Evolutionary conservation across 2,888 invertebrate species (phyloP).

Genomic region (Plagodis dolabraria): DNA sequence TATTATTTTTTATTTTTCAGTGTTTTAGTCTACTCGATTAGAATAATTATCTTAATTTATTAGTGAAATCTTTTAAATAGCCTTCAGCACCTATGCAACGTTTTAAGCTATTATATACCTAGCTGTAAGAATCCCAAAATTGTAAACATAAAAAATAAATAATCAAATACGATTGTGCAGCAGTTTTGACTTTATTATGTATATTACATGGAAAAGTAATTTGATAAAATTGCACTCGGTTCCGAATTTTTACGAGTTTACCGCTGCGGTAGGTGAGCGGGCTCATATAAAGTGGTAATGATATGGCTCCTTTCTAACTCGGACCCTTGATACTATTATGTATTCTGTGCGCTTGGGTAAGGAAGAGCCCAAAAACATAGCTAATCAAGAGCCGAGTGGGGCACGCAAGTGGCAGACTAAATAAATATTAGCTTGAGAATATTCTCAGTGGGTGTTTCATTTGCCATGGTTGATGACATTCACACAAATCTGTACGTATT

Average conservation of each 20-base stretch:
- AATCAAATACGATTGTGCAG: neutral
- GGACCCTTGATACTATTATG: constrained; percentile 14
- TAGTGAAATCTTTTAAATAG: too few species aligned
- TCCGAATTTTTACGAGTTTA: constrained; percentile 22
- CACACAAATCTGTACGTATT: constrained; percentile 18
- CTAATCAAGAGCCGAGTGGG: constrained; percentile 26
- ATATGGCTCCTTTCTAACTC: constrained; percentile 25
- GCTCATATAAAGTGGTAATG: constrained; percentile 25
- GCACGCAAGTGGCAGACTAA: constrained; percentile 27
- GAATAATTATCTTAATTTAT: too few species aligned
- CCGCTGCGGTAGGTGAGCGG: constrained; percentile 6
- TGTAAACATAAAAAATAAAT: too few species aligned
- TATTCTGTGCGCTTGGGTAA: constrained; percentile 25
- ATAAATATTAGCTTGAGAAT: constrained; percentile 37
- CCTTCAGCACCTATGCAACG: too few species aligned
- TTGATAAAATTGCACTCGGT: constrained; percentile 13
- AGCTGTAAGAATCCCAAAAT: too few species aligned
- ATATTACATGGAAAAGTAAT: constrained; percentile 8
- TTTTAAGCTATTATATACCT: too few species aligned
- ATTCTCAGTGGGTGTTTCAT: constrained; percentile 29
- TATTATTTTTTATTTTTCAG: too few species aligned
- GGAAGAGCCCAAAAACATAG: constrained; percentile 11
- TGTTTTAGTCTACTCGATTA: too few species aligned
- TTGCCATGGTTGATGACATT: constrained; percentile 31
- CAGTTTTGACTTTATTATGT: neutral